Base-by-base conservation (phyloP, 2,888 invertebrate species). In the Acleris holmiana region DNA sequence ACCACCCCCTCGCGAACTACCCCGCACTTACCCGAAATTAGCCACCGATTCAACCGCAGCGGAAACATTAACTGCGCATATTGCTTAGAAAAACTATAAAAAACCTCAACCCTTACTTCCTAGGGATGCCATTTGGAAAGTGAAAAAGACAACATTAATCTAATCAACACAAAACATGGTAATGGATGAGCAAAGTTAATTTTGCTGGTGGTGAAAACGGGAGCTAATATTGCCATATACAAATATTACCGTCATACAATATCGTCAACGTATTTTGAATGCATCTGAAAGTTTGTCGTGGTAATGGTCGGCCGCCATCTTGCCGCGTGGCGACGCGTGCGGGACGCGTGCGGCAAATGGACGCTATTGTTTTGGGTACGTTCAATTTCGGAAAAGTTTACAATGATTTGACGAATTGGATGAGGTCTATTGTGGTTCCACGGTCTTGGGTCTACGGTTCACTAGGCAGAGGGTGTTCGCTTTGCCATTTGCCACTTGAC, bases 111-210 rank as follows among this genome's bases (percentile, higher is more conserved):
- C 65, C 65, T 65, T 65, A 60, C 60, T 60, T 65, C 57, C 61
- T 59, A 48, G 46, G 55, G 40, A 55, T 55, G 41, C 54, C 53
- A 59, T 65, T 60, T 65, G 48, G 21, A 59, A 65, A 65, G 65
- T 60, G 65, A 65, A 65, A 65, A 65, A 60, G 21, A 48, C 47
- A 71, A 76, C 85, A 84, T 85, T 83, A 83, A 85, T 85, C 82
- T 82, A 83, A 83, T 85, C 78, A 83, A 80, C 82, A 82, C 83
- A 83, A 79, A 80, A 88, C 86, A 89, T 81, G 69, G 72, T 82
- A 79, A 81, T 81, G 81, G 72, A 71, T 68, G 73, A 55, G 47
- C 64, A 78, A 76, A 74, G 73, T 66, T 21, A 81, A 21, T 25
- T 18, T 13, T 35, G 15, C n/a, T 41, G 29, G 17, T 54, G 48